Evolutionary conservation across 2,113 vertebrate genomes (phyloP).

Genomic region (Cranoglanis bouderius): DNA sequence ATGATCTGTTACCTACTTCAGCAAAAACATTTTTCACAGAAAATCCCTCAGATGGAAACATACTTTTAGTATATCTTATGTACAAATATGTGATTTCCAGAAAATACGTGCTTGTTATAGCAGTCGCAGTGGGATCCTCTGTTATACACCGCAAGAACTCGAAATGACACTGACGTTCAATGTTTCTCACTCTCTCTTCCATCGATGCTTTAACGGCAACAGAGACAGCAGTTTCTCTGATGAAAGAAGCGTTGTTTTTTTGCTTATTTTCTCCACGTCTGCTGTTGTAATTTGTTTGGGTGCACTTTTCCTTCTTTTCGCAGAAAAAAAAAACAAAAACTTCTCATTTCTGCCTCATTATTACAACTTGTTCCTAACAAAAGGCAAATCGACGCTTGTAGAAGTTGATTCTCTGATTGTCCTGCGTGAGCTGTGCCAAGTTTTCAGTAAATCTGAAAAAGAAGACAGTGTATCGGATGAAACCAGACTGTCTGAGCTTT

Average conservation of each 20-base stretch:
- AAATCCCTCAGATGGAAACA: background rate
- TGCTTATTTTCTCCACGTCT: background rate
- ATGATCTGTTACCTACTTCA: background rate
- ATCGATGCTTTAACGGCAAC: background rate
- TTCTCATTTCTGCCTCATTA: conserved; percentile 11
- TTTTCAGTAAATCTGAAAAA: background rate
- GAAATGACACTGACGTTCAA: background rate
- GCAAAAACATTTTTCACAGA: background rate
- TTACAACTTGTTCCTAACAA: conserved; percentile 8
- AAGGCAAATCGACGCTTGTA: background rate
- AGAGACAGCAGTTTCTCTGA: background rate
- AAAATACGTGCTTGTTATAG: background rate
- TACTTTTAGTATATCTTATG: background rate
- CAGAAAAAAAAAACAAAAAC: background rate
- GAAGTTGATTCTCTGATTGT: background rate
- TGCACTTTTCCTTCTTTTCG: background rate
- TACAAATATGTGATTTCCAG: background rate
- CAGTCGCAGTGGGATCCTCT: background rate
- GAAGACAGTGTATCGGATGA: background rate
- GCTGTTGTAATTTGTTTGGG: conserved; percentile 3
- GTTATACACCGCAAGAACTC: background rate
- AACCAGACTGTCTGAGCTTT: background rate
- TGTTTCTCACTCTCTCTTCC: background rate
- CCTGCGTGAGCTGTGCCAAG: background rate
- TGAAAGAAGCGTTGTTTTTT: background rate